Conservation (phyloP, 2,888 invertebrate genomes). For the Ophion ventricosus region DNA sequence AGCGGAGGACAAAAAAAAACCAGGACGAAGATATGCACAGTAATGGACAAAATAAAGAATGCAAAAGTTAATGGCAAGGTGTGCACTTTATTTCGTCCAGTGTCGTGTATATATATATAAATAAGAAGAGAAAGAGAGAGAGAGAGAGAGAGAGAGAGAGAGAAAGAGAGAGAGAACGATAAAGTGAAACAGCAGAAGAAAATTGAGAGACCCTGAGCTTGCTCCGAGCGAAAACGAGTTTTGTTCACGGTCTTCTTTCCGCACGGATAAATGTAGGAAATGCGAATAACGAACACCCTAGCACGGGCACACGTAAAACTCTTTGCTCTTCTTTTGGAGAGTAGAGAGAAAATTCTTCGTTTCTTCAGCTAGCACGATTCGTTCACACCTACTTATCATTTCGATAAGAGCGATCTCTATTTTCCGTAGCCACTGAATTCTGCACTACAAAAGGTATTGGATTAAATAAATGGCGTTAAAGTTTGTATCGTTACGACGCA, state of each 20-base stretch:
- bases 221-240: conserved; percentile 65
- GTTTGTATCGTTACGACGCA: not conserved
- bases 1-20: no score
- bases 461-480: no score
- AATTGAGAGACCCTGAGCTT: conserved; percentile 46
- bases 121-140: not conserved
- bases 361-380: not conserved
- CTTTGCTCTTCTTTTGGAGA: not conserved
- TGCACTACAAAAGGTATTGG: not conserved
- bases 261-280: conserved; percentile 1
- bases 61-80: no score
- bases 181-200: conserved; percentile 40
- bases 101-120: no score
- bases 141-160: not conserved
- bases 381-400: not conserved
- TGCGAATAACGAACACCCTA: conserved; percentile 24
- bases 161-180: conserved; percentile 40
- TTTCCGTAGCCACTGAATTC: not conserved
- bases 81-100: no score
- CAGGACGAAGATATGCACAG: no score
- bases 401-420: not conserved
- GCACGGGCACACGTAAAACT: not conserved
- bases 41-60: no score
- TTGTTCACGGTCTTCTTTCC: conserved; percentile 51
- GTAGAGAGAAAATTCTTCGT: not conserved